Conservation (phyloP, 2,797 vertebrate genomes). For the Clarias pachynema region DNA sequence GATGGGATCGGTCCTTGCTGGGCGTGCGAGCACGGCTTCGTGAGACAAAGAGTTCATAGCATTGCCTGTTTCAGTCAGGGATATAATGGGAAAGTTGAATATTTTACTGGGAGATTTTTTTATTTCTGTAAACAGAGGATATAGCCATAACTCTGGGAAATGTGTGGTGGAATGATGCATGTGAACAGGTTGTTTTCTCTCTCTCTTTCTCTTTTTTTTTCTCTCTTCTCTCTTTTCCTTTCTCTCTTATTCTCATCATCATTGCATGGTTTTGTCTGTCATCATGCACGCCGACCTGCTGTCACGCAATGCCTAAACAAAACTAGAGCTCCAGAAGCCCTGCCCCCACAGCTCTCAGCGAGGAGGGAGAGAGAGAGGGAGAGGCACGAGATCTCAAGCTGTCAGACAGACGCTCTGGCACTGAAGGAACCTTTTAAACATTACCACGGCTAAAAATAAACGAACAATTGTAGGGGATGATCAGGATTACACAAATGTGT, state of each 20-base stretch:
- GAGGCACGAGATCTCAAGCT: constrained; percentile 20
- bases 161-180: constrained; percentile 34
- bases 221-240: neutral
- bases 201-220: constrained; percentile 14
- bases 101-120: constrained; percentile 51
- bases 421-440: neutral
- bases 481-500: neutral
- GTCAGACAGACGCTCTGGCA: constrained; percentile 8
- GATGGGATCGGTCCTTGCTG: constrained; percentile 18
- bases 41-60: constrained; percentile 39
- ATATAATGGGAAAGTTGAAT: constrained; percentile 52
- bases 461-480: neutral
- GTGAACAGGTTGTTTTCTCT: constrained; percentile 41
- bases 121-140: constrained; percentile 46
- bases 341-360: neutral
- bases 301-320: constrained; percentile 57
- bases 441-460: constrained; percentile 11
- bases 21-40: constrained; percentile 32
- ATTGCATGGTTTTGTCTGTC: constrained; percentile 43
- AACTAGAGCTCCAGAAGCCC: constrained; percentile 12
- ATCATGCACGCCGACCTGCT: constrained; percentile 51
- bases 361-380: constrained; percentile 1
- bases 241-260: constrained; percentile 34
- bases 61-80: constrained; percentile 38
- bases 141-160: constrained; percentile 20